These are phyloP conservation scores for Eilema caniola DNA, from an alignment of 2,888 invertebrate species.

Conservation along the genomic window DNA sequence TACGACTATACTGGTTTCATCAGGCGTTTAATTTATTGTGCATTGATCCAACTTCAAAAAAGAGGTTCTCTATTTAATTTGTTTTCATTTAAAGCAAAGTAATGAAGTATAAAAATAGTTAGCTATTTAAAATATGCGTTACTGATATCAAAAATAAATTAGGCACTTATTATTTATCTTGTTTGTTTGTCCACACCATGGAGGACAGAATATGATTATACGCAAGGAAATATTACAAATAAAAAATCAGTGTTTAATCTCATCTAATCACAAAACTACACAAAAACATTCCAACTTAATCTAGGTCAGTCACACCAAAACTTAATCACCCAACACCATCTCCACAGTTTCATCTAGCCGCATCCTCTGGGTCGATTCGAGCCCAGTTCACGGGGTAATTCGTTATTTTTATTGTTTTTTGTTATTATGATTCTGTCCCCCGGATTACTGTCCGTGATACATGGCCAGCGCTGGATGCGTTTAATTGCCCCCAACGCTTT, in stretches of 20 bases:
- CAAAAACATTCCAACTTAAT: not conserved
- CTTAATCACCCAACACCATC: slow-evolving; percentile 33
- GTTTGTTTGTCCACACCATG: too few species aligned
- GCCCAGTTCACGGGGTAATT: slow-evolving; percentile 83
- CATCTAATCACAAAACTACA: too few species aligned
- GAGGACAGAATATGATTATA: too few species aligned
- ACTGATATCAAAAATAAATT: too few species aligned
- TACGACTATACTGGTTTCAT: not conserved
- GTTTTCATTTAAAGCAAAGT: too few species aligned
- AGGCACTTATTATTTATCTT: too few species aligned
- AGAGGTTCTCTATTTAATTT: too few species aligned
- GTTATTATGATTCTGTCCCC: slow-evolving; percentile 86
- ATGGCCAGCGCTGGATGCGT: slow-evolving; percentile 82
- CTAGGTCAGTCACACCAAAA: slow-evolving; percentile 3
- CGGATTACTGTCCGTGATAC: slow-evolving; percentile 82
- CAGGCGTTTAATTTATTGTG: not conserved
- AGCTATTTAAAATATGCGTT: too few species aligned
- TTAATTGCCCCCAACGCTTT: slow-evolving; percentile 83
- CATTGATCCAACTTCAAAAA: too few species aligned
- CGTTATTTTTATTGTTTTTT: slow-evolving; percentile 87
- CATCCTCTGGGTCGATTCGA: slow-evolving; percentile 72
- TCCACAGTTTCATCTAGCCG: slow-evolving; percentile 52
- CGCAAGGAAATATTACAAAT: too few species aligned
- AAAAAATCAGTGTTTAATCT: too few species aligned
- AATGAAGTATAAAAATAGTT: too few species aligned